Conservation (phyloP, 2,888 invertebrate genomes). For the Muschampia plurimacula region DNA sequence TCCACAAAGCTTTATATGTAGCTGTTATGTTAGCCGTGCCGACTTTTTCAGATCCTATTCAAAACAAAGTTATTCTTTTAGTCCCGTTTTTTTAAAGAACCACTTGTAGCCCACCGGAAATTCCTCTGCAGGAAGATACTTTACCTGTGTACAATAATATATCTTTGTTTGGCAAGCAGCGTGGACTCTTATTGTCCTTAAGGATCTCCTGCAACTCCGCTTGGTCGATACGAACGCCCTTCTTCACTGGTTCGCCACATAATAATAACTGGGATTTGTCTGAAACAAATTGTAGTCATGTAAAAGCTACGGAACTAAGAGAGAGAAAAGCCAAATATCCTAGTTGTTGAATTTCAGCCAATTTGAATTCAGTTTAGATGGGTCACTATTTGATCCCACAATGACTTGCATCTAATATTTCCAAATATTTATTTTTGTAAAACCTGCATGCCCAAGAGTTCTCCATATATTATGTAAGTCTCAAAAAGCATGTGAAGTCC, state of each 20-base stretch:
- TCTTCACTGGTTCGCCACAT: slow-evolving; percentile 87
- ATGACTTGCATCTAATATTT: too few relatives aligned
- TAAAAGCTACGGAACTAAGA: too few relatives aligned
- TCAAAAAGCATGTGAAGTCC: too few relatives aligned
- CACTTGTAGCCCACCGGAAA: too few relatives aligned
- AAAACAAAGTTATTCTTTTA: slow-evolving; percentile 17
- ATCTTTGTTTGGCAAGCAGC: slow-evolving; percentile 89
- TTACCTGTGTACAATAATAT: slow-evolving; percentile 89
- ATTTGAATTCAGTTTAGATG: too few relatives aligned
- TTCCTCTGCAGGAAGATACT: background rate
- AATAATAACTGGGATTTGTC: slow-evolving; percentile 90
- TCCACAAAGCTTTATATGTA: slow-evolving; percentile 92
- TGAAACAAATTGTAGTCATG: slow-evolving; percentile 53
- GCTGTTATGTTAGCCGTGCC: slow-evolving; percentile 87
- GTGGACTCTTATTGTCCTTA: slow-evolving; percentile 86
- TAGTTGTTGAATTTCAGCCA: too few relatives aligned
- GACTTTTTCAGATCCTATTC: slow-evolving; percentile 85
- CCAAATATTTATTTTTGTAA: too few relatives aligned
- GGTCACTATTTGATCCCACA: too few relatives aligned
- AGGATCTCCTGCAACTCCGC: slow-evolving; percentile 78
- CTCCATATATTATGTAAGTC: too few relatives aligned
- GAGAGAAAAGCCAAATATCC: too few relatives aligned
- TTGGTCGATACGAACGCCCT: slow-evolving; percentile 84
- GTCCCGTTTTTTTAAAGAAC: too few relatives aligned
- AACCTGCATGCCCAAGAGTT: too few relatives aligned